Evolutionary conservation across 2,888 invertebrate genomes (phyloP), one percentile per base, ranked within the genome.

Genomic region (Melinaea menophilus): DNA sequence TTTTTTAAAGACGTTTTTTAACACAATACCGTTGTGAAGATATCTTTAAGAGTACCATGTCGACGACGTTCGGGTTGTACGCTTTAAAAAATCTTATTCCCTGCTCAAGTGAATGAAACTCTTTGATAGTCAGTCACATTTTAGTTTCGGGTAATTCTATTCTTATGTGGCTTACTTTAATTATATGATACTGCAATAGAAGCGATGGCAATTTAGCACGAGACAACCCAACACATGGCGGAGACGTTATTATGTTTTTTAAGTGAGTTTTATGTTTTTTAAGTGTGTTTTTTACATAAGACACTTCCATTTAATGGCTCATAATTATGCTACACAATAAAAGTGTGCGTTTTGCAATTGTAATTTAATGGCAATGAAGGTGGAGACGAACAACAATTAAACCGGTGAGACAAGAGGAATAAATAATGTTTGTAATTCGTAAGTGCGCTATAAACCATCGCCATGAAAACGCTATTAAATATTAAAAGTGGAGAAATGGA

Each of bases 401-500:
- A 81, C 73, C 76, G 75, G 76, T 79, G 76, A 78, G 82, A 79
- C 77, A 79, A 76, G 79, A 48, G 4, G 13, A 48, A 77, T 85
- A 84, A 87, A 86, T 89, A 86, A 86, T 84, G 84, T 84, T 79
- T 76, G 79, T 84, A 82, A 88, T 87, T 85, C 82, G 83, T 85
- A 85, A 90, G 86, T 86, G 87, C 83, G 88, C 88, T 83, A 88
- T 90, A 88, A 89, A 89, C 89, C 86, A 85, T 81, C 86, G 84
- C 85, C 84, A 90, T 90, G 88, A 90, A 90, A 90, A 88, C 82
- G 85, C 85, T 87, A 89, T 90, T 89, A 90, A 90, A 90, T 90
- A 90, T 90, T 90, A 89, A 90, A 90, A 90, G 88, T 88, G 89
- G 87, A 89, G 88, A 88, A 90, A 89, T 86, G 88, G 85, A 90